Percentiles rank a stretch among this genome's conserved stretches.
These are phyloP conservation scores for Scotopteryx bipunctaria DNA, from an alignment of 2,888 invertebrate genomes.

Conservation along the genomic window DNA sequence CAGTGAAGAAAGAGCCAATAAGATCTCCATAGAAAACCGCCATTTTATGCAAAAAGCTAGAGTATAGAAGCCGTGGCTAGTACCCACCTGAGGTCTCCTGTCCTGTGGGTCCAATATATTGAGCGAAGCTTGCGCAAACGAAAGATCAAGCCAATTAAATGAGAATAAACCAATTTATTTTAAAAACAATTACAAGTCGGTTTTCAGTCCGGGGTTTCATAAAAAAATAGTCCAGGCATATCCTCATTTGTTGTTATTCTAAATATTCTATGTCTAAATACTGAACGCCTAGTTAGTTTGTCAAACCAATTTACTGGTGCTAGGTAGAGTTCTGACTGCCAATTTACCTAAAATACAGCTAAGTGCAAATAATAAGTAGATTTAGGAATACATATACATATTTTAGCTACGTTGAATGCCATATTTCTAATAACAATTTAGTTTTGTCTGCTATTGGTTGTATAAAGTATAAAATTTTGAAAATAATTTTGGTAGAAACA, in stretches of 20 bases:
- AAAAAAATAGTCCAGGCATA: conserved; percentile 17
- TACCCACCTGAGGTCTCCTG: conserved; percentile 70
- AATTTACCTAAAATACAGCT: conserved; percentile 21
- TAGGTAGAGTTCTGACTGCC: conserved; percentile 22
- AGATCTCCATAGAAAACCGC: no score
- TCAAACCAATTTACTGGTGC: conserved; percentile 23
- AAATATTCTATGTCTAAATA: conserved; percentile 19
- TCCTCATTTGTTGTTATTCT: conserved; percentile 34
- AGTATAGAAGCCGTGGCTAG: conserved; percentile 20
- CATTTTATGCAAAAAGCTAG: not conserved
- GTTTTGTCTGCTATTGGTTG: conserved; percentile 32
- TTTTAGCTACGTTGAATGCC: not conserved
- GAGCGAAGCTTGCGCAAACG: conserved; percentile 83
- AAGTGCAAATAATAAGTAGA: conserved; percentile 22
- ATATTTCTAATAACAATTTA: not conserved
- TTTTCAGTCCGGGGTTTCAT: not conserved
- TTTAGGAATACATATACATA: not conserved
- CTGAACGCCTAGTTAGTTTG: not conserved
- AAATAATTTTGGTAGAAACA: not conserved
- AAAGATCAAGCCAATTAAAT: conserved; percentile 81
- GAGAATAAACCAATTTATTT: conserved; percentile 53
- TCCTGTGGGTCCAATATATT: conserved; percentile 78
- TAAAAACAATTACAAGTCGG: conserved; percentile 15
- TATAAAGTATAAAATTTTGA: conserved; percentile 6
- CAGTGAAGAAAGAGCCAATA: no score